Conservation (phyloP, 1,140 invertebrate genomes). For the Drosophila sturtevanti region DNA sequence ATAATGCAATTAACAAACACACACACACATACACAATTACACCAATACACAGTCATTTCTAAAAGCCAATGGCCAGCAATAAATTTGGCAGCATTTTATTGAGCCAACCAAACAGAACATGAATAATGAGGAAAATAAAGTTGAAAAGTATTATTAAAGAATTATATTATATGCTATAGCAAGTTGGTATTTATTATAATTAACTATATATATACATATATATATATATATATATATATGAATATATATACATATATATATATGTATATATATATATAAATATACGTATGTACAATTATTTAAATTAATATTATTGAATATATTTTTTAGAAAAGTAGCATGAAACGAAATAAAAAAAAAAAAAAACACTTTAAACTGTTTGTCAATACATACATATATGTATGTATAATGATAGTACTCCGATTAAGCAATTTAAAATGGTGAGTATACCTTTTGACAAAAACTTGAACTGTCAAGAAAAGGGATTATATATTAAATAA, state of each 20-base stretch:
- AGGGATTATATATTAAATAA: too few species aligned
- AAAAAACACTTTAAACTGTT: neutral
- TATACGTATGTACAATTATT: conserved; percentile 71
- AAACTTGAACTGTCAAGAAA: too few species aligned
- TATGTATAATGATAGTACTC: too few species aligned
- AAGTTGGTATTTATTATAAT: conserved; percentile 80
- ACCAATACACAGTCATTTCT: conserved; percentile 37
- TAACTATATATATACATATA: conserved; percentile 51
- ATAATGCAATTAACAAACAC: neutral
- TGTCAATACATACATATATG: too few species aligned
- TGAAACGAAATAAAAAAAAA: conserved; percentile 54
- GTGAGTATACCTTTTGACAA: too few species aligned
- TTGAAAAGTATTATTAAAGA: conserved; percentile 77
- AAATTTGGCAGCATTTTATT: conserved; percentile 58
- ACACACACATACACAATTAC: neutral
- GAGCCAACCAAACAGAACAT: conserved; percentile 36
- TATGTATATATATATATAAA: conserved; percentile 47
- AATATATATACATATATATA: conserved; percentile 59
- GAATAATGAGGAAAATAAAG: conserved; percentile 13
- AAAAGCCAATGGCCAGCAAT: conserved; percentile 39
- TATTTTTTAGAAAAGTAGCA: conserved; percentile 78
- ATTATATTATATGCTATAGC: conserved; percentile 72
- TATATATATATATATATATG: conserved; percentile 17
- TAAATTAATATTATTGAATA: conserved; percentile 78
- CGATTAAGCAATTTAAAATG: too few species aligned